Base-by-base conservation (phyloP, 2,888 invertebrate genomes). In the Minunthozetes semirufus region DNA sequence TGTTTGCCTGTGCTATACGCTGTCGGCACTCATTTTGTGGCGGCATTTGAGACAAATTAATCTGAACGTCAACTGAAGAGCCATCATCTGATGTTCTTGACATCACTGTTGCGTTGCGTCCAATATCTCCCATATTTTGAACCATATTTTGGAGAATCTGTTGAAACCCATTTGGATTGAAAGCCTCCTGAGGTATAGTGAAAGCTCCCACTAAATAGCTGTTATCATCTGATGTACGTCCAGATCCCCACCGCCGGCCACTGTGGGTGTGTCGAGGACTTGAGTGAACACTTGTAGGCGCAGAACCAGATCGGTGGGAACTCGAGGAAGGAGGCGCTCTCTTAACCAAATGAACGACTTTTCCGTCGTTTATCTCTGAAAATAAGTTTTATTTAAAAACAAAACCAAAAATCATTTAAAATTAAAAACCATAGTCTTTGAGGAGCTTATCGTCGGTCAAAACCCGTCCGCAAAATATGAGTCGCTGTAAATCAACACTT, bases 401-500 rank as follows among this genome's bases (percentile, higher is more conserved):
- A 76, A 22, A 22, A 72, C 50, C 56, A 56, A 70, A 46, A 76
- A 74, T 59, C 61, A 38, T 27, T 56, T 66, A 50, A 75, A 72
- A 76, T 61, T 76, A 81, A 72, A 42, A 86, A 91, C 93, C 91
- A 84, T 91, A 93, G 82, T 94, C 93, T 77, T 88, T 87, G 33
- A 97, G 86, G 81, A 88, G 89, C 79, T 90, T 90, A 17, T 91
- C 92, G 85, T 97, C 93, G 81, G 91, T 90, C 72, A 97, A 85
- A 33, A 96, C 94, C 83, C 93, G 87, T n/a, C 97, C 97, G 82
- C 93, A 93, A 82, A 93, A 96, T 80, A 97, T 97, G 53, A 97
- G 87, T 76, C 96, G 87, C 82, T 96, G 96, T 70, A 90, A 88
- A 77, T 90, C 89, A 9, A 89, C 88, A 29, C 91, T 87, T 79